These are phyloP conservation scores for Tupaia tana DNA, from an alignment of 2,113 vertebrate genomes.

Conservation along the genomic window DNA sequence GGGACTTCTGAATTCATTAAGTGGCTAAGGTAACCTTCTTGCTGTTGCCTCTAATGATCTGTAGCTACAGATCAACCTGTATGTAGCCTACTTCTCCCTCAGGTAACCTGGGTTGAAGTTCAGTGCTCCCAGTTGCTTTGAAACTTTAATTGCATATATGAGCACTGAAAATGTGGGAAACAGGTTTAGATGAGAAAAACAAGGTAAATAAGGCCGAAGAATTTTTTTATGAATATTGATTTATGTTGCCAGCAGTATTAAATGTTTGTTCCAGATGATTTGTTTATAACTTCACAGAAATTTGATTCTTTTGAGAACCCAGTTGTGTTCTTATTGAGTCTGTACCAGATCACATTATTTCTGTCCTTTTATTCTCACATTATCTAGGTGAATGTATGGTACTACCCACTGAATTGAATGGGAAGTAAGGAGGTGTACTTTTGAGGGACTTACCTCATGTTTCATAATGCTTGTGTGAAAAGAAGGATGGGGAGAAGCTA, in stretches of 20 bases:
- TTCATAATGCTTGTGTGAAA: slow-evolving; percentile 13
- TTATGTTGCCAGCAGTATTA: slow-evolving; percentile 34
- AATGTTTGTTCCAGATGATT: slow-evolving; percentile 33
- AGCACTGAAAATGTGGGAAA: slow-evolving; percentile 73
- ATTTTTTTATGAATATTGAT: slow-evolving; percentile 57
- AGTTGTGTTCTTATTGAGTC: slow-evolving; percentile 39
- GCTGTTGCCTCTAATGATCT: neutral
- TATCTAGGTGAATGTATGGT: slow-evolving; percentile 19
- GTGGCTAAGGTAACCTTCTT: neutral
- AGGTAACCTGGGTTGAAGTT: slow-evolving; percentile 32
- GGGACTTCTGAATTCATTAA: slow-evolving; percentile 5
- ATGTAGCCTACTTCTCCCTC: neutral
- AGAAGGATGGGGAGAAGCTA: slow-evolving; percentile 12
- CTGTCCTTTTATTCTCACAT: neutral
- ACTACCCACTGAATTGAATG: neutral
- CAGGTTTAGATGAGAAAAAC: slow-evolving; percentile 48
- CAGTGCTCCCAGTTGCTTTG: slow-evolving; percentile 34
- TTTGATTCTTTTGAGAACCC: slow-evolving; percentile 45
- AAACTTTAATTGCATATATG: slow-evolving; percentile 56
- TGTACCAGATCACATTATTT: slow-evolving; percentile 32
- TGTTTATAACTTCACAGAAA: slow-evolving; percentile 46
- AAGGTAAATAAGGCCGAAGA: slow-evolving; percentile 54
- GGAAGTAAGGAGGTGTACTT: slow-evolving; percentile 44
- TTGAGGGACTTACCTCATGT: neutral
- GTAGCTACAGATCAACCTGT: neutral